Conservation (phyloP, 2,888 invertebrate genomes). For the Acleris holmiana region DNA sequence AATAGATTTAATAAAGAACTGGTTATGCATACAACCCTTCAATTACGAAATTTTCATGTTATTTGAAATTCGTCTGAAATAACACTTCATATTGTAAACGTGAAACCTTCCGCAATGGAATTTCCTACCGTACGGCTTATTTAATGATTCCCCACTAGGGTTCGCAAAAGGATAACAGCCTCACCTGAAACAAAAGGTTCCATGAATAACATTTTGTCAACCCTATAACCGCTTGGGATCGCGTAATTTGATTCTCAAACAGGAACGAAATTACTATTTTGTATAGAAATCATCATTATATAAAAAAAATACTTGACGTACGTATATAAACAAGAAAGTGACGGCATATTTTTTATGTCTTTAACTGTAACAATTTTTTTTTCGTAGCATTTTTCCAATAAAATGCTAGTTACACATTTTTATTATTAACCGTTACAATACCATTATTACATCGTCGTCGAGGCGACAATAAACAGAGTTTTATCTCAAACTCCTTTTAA, state of each 20-base stretch:
- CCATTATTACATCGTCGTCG: not conserved
- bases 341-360: no score
- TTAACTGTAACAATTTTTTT: no score
- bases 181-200: conserved; percentile 72
- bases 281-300: no score
- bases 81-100: conserved; percentile 22
- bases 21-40: not conserved
- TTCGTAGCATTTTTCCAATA: no score
- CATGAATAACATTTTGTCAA: conserved; percentile 58
- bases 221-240: conserved; percentile 52
- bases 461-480: not conserved
- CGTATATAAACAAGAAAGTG: no score
- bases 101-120: conserved; percentile 14
- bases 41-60: conserved; percentile 7
- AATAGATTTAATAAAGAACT: not conserved
- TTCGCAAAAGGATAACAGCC: conserved; percentile 54
- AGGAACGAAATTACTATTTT: conserved; percentile 12
- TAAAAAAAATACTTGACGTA: no score
- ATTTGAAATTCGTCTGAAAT: conserved; percentile 19
- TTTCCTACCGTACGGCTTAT: conserved; percentile 27
- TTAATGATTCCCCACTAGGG: conserved; percentile 21
- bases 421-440: no score
- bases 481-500: not conserved
- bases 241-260: conserved; percentile 1
- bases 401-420: no score